Evolutionary conservation across 2,797 vertebrate genomes (phyloP), one percentile per base, ranked within the genome.

Genomic region (Peromyscus melanophrys): DNA sequence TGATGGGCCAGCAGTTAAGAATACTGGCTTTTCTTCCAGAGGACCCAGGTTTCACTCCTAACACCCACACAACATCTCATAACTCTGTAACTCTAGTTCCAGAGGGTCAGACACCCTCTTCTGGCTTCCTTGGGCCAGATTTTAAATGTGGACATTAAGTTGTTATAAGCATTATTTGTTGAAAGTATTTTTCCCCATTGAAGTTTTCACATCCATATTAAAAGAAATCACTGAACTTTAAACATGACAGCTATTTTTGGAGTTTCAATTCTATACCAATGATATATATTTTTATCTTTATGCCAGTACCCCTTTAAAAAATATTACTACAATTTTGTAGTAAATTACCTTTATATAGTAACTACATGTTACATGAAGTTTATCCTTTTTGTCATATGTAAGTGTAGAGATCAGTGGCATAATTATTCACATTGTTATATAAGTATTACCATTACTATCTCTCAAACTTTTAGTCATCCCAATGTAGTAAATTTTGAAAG

Each of bases 131-230:
- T 4, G 9, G 43, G 11, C 61, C 78, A 94, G 11, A 27, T 73
- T 85, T 84, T 59, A 63, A 27, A 65, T 89, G 73, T 49, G 37
- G n/a, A 29, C 73, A 92, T 85, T 71, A 57, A 92, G 69, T 71
- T 85, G 19, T 6, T 31, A n/a, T 4, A 61, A 61, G 29, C 37
- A 67, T 9, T 16, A 67, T 85, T 75, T 83, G 11, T 46, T 67
- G 49, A 57, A 84, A 67, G 57, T 43, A 55, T 84, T 83, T 93
- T 75, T 29, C 19, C 29, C 13, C 55, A 55, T 6, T 43, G 13
- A 83, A 59, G 40, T 63, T 40, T 89, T 75, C 27, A 63, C 19
- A 76, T 27, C 17, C 65, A 52, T 75, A 61, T 63, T 73, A 25
- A 31, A 46, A n/a, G 19, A 67, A 84, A 76, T 67, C 23, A 78